phyloP scores from a whole-genome alignment of 2,113 vertebrate species.

The Protobothrops mucrosquamatus region DNA sequence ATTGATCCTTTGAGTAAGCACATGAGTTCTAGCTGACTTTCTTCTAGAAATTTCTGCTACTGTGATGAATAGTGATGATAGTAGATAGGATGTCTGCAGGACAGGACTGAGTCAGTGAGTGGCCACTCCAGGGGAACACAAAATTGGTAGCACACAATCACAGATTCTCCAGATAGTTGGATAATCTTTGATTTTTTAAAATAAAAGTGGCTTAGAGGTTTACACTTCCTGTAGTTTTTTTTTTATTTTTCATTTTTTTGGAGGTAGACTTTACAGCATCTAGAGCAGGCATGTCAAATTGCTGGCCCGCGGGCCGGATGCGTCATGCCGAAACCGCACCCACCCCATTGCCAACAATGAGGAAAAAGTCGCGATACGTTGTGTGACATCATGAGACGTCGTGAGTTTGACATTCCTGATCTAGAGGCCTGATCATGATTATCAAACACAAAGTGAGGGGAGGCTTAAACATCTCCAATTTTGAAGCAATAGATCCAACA shows the following conservation, averaged over 20 bases:
- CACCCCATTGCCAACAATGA: no score
- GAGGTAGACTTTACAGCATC: neutral
- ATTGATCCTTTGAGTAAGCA: neutral
- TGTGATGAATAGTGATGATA: neutral
- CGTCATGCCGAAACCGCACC: no score
- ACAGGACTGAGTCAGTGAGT: neutral
- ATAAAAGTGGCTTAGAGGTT: neutral
- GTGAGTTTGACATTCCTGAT: no score
- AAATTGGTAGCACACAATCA: neutral
- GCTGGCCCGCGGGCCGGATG: no score
- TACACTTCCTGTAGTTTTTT: neutral
- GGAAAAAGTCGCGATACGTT: no score
- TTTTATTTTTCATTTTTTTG: neutral
- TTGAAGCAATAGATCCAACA: neutral
- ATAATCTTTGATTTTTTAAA: neutral
- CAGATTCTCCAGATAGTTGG: neutral
- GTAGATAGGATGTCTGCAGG: neutral
- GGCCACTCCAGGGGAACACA: neutral
- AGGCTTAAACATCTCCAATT: neutral
- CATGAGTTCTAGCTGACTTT: neutral
- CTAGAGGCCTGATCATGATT: neutral
- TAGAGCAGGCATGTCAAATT: no score
- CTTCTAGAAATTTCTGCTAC: neutral
- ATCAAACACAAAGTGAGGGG: neutral
- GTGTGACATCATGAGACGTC: rapidly evolving